These are phyloP conservation scores for Macroteleia sp. DNA, from an alignment of 2,888 invertebrate genomes.

Conservation along the genomic window DNA sequence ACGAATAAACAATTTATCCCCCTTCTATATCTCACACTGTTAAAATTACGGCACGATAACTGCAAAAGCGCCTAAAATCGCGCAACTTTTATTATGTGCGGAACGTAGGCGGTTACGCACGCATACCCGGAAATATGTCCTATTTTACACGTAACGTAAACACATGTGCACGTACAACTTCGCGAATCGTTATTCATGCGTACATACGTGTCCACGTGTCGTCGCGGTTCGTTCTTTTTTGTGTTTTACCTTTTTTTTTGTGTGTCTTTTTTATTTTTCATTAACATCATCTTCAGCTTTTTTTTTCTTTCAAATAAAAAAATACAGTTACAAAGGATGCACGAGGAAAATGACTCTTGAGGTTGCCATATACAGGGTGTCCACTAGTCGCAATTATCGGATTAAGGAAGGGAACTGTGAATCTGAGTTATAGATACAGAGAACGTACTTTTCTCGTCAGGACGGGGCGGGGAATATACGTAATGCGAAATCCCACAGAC, in stretches of 20 bases:
- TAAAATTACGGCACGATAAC: conserved; percentile 42
- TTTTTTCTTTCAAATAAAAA: conserved; percentile 51
- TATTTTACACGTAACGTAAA: conserved; percentile 28
- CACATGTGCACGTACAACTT: conserved; percentile 19
- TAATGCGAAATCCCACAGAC: conserved; percentile 54
- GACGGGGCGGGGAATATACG: conserved; percentile 1
- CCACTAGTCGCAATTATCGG: conserved; percentile 59
- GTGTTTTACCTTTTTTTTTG: too few species aligned
- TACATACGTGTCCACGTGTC: conserved; percentile 33
- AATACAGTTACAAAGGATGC: conserved; percentile 62
- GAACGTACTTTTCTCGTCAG: conserved; percentile 5
- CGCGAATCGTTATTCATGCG: conserved; percentile 19
- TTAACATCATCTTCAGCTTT: conserved; percentile 11
- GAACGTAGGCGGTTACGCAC: too few species aligned
- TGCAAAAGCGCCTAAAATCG: conserved; percentile 33
- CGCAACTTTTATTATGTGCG: conserved; percentile 6
- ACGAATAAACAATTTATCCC: neutral
- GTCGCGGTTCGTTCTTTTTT: conserved; percentile 41
- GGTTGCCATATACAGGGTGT: conserved; percentile 72
- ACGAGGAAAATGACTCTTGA: conserved; percentile 64
- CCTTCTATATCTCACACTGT: conserved; percentile 20
- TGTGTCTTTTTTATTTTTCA: conserved; percentile 8
- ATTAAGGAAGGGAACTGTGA: neutral
- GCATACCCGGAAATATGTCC: conserved; percentile 22
- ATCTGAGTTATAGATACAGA: conserved; percentile 17